Evolutionary conservation across 2,113 vertebrate genomes (phyloP).

Genomic region (Podiceps cristatus): DNA sequence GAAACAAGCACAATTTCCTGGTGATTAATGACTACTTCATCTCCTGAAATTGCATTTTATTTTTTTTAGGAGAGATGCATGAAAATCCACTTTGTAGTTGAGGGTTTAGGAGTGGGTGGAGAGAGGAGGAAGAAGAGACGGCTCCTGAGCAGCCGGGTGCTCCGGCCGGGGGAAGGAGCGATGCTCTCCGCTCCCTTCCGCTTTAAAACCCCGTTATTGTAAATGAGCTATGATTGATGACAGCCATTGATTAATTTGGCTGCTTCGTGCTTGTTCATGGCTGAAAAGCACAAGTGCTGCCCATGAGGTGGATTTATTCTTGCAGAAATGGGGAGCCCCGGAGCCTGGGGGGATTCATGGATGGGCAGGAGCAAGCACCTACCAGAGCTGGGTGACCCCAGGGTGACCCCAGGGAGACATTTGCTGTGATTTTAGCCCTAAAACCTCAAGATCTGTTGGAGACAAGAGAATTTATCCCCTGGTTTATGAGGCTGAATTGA

Average conservation of each 20-base stretch:
- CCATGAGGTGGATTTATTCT: not conserved
- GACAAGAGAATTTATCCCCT: not conserved
- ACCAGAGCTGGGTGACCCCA: not conserved
- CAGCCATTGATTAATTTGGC: not conserved
- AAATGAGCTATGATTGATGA: not conserved
- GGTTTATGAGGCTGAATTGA: not conserved
- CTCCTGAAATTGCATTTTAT: not conserved
- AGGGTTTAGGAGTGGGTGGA: not conserved
- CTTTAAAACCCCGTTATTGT: not conserved
- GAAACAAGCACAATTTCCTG: conserved; percentile 36
- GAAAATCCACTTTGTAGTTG: not conserved
- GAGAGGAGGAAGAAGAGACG: not conserved
- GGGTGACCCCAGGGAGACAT: not conserved
- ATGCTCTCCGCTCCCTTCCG: not conserved
- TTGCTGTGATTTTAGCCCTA: not conserved
- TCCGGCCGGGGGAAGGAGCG: not conserved
- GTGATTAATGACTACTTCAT: conserved; percentile 49
- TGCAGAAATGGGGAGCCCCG: rapidly evolving
- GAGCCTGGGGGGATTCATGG: not conserved
- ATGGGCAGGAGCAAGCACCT: not conserved
- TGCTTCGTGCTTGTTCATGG: not conserved
- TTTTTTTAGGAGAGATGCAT: not conserved
- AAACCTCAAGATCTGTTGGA: not conserved
- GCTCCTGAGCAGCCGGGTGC: not conserved
- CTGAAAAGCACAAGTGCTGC: not conserved